Base-by-base conservation (phyloP, 1,140 invertebrate genomes). In the Drosophila melanica region DNA sequence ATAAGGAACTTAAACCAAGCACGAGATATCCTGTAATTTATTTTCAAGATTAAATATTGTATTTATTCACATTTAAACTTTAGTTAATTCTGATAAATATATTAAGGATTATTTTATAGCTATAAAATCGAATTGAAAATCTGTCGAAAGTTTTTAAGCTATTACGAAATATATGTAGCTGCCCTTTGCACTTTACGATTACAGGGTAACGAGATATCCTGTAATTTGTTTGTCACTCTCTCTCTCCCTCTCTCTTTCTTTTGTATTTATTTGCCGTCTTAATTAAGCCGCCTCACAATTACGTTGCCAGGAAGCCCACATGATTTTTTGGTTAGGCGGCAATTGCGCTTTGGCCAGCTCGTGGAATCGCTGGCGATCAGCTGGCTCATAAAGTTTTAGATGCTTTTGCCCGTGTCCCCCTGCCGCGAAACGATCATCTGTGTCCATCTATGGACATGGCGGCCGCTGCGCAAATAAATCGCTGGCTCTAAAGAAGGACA, bases 381-480 rank as follows among this genome's bases (percentile, higher is more conserved):
- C 64, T 72, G 78, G 69, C 60, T 59, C 63, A 66, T 86, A 86
- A 86, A 86, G 75, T 82, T 86, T 85, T 75, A 84, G 54, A 3
- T 42, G 51, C 39, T 6, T 4, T 10, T 8, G 6, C 16, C 18
- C 44, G 0, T 0, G 6, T 27, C 42, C 3, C 5, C 16, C 55
- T 62, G 72, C 50, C 80, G 42, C 4, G 5, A 7, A 63, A 62
- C 53, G 65, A 59, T 37, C 41, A 53, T 62, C 18, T 75, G 68
- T 87, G 75, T 62, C 81, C 81, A 87, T 86, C 66, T 86, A 66
- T 87, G 81, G 81, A 44, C 54, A 68, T 50, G 8, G 50, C 59
- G 39, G 33, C 30, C 6, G 10, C 55, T 35, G 10, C n/a, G 45
- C 55, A 87, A 87, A 87, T 87, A 89, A 89, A 86, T 87, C 82